phyloP scores from a whole-genome alignment of 1,140 invertebrate species.

The Sycobia sp. region DNA sequence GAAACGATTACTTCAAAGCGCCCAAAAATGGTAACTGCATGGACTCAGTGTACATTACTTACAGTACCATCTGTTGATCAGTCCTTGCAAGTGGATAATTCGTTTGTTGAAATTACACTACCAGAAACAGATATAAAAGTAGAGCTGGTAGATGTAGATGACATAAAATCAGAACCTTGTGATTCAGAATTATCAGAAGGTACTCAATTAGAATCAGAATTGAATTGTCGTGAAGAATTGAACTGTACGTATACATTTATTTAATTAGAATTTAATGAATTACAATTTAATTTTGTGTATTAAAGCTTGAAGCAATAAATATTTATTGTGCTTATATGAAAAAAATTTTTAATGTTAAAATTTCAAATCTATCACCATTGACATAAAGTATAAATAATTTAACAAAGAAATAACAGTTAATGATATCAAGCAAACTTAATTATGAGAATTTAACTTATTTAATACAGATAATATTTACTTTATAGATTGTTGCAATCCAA shows the following conservation, averaged over 20 bases:
- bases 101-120: neutral
- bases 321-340: too few relatives aligned
- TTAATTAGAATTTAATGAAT: too few relatives aligned
- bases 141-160: conserved; percentile 44
- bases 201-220: too few relatives aligned
- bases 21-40: conserved; percentile 41
- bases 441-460: too few relatives aligned
- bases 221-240: neutral
- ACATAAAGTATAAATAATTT: too few relatives aligned
- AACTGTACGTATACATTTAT: neutral
- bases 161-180: conserved; percentile 43
- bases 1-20: conserved; percentile 9
- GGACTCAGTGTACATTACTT: conserved; percentile 48
- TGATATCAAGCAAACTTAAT: too few relatives aligned
- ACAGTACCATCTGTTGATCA: conserved; percentile 35
- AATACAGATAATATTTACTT: too few relatives aligned
- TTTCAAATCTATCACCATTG: too few relatives aligned
- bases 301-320: neutral
- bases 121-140: conserved; percentile 38
- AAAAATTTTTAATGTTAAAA: too few relatives aligned
- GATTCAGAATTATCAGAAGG: conserved; percentile 10
- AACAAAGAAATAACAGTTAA: too few relatives aligned
- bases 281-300: neutral
- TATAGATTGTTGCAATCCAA: too few relatives aligned
- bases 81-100: conserved; percentile 32